Percentiles rank a stretch among this genome's conserved stretches.
Evolutionary conservation across 2,113 vertebrate species (phyloP).

Genomic region (Phrynosoma blainvillii): DNA sequence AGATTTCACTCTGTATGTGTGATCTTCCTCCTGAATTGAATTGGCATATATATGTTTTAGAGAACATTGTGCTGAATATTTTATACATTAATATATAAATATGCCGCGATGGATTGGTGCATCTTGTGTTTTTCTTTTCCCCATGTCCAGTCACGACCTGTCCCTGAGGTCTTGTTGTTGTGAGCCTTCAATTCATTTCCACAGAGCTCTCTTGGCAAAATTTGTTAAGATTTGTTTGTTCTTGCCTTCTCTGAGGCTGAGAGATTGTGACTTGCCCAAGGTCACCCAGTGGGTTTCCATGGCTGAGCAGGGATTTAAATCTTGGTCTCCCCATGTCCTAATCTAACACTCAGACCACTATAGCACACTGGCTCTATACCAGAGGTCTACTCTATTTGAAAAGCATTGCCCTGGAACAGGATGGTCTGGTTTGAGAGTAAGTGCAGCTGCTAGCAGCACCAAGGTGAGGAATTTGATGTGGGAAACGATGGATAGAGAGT

Average conservation of each 20-base stretch:
- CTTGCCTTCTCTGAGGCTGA: no score
- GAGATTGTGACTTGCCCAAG: no score
- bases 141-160: not conserved
- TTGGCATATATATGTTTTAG: slow-evolving; percentile 19
- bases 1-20: slow-evolving; percentile 1
- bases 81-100: slow-evolving; percentile 63
- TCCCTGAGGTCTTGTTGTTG: no score
- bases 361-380: no score
- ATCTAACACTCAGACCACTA: no score
- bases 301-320: no score
- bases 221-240: no score
- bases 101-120: slow-evolving; percentile 51
- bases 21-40: slow-evolving; percentile 14
- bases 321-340: no score
- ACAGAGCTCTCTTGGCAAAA: no score
- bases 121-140: not conserved
- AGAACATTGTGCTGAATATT: slow-evolving; percentile 57
- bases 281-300: no score
- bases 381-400: no score
- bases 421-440: not conserved
- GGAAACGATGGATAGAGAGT: not conserved
- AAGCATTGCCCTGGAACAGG: not conserved
- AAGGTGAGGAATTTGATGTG: not conserved
- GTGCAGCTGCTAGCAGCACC: not conserved
- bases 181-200: no score